These are phyloP conservation scores for Calcarius lapponicus DNA, from an alignment of 2,797 vertebrate genomes.

Conservation along the genomic window DNA sequence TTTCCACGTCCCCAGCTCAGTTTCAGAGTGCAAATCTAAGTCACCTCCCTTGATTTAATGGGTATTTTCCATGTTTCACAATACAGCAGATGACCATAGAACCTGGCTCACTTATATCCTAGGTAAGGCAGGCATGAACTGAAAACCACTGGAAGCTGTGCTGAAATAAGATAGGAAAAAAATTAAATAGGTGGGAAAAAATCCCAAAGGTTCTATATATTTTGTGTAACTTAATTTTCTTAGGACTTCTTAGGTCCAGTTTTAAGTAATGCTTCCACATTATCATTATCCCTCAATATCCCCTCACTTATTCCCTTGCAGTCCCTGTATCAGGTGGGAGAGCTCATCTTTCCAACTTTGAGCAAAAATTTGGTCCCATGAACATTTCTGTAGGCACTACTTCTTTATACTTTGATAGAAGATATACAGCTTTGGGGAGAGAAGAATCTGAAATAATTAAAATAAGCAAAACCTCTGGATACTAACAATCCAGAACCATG, in stretches of 20 bases:
- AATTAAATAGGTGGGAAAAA: not conserved
- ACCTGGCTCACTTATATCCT: not conserved
- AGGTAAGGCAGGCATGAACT: not conserved
- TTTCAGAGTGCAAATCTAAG: not conserved
- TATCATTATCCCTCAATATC: not conserved
- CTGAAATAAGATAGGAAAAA: not conserved
- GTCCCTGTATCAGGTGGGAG: not conserved
- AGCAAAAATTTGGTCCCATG: not conserved
- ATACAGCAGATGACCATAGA: not conserved
- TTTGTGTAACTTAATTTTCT: not conserved
- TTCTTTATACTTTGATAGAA: not conserved
- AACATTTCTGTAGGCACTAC: not conserved
- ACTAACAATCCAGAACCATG: not conserved
- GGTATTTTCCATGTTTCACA: not conserved
- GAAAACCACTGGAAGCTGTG: not conserved
- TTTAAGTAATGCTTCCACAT: not conserved
- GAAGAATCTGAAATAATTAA: not conserved
- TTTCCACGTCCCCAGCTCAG: not conserved
- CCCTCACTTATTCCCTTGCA: not conserved
- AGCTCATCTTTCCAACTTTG: not conserved
- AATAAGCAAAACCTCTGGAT: not conserved
- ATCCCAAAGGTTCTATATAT: not conserved
- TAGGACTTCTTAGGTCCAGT: not conserved
- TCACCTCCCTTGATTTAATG: not conserved
- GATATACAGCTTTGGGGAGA: not conserved